Conservation (phyloP, 2,797 vertebrate genomes). For the Semaprochilodus insignis region DNA sequence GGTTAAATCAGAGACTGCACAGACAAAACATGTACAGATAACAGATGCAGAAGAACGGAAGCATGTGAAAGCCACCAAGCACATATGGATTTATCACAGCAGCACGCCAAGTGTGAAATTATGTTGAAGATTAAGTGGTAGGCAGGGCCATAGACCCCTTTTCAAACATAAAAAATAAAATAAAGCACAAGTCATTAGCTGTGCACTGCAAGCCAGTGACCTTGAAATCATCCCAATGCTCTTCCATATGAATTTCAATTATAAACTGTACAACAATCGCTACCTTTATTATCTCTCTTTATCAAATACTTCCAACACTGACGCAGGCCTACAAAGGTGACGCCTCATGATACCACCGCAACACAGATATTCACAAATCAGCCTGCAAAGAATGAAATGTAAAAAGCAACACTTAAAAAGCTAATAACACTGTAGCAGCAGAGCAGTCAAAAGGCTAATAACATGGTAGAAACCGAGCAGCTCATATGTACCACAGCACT, state of each 20-base stretch:
- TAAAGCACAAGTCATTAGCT: not conserved
- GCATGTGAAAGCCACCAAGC: not conserved
- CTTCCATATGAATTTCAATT: conserved; percentile 17
- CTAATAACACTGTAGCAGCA: not conserved
- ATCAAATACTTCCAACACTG: conserved; percentile 1
- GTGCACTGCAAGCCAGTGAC: not conserved
- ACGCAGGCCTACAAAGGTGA: not conserved
- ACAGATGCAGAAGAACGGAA: not conserved
- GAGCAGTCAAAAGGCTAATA: conserved; percentile 36
- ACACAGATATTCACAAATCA: not conserved
- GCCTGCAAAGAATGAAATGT: not conserved
- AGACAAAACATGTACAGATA: not conserved
- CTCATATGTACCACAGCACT: conserved; percentile 26
- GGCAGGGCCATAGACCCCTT: not conserved
- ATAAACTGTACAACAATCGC: conserved; percentile 1
- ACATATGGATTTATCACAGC: not conserved
- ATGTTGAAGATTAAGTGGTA: not conserved
- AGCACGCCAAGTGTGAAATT: not conserved
- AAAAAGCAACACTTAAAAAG: conserved; percentile 39
- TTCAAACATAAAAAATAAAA: not conserved
- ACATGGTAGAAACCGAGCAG: conserved; percentile 3
- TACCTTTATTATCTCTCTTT: not conserved
- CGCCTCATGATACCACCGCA: not conserved
- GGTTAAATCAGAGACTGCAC: not conserved
- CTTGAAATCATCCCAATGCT: not conserved